Base-by-base conservation (phyloP, 2,888 invertebrate genomes). In the Tribolium freemani region DNA sequence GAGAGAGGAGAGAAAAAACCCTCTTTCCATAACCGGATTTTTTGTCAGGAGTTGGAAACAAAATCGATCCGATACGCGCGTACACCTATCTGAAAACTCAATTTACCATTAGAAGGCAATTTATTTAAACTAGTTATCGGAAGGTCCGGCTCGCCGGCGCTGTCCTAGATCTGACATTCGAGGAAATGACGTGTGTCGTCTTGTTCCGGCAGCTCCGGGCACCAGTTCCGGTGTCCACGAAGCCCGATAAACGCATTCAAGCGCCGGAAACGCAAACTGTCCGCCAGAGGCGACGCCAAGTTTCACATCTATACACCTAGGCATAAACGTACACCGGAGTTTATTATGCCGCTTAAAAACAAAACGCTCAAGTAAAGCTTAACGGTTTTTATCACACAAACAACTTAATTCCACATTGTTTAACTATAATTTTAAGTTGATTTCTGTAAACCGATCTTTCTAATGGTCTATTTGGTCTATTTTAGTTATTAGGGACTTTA, bases 151-250 rank as follows among this genome's bases (percentile, higher is more conserved):
- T 64, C 70, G 75, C 68, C 71, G 75, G 31, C 69, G 71, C 72
- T 73, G 83, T 84, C 82, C 84, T 81, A 83, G 82, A 83, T 83
- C 82, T 85, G 85, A 85, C 85, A 84, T 78, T 81, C 80, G 79
- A 85, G 87, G 87, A 87, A 86, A 86, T 87, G 87, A 86, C 85
- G 87, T 85, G 85, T 86, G 86, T 86, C 86, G 85, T 82, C 85
- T 84, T 84, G 84, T 86, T 86, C 86, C 86, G 86, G 84, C 84
- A 82, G 83, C 82, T 84, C 82, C 82, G 84, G 85, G 84, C 84
- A 83, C 84, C 81, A 80, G 83, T 85, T 86, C 86, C 86, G 83
- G 85, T 84, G 84, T 84, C 85, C 86, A 83, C 83, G 81, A 83
- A 81, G 46, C 80, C 78, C 81, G 84, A 83, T 86, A 86, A 86